Conservation (phyloP, 2,888 invertebrate genomes). For the Tricholauxania praeusta region DNA sequence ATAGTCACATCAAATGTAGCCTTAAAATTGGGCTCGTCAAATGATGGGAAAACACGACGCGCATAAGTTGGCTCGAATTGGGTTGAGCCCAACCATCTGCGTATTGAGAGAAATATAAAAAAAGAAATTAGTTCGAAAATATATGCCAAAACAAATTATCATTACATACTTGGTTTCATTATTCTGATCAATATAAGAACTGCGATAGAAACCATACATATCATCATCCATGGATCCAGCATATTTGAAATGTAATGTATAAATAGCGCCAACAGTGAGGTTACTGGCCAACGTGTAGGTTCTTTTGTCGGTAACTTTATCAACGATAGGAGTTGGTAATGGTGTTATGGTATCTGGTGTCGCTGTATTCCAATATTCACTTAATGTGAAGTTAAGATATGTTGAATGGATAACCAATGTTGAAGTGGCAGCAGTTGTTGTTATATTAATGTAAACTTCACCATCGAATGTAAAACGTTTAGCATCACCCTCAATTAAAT, state of each 20-base stretch:
- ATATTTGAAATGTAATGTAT: constrained; percentile 68
- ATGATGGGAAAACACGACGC: constrained; percentile 79
- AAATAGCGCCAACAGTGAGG: constrained; percentile 61
- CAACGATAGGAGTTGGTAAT: constrained; percentile 47
- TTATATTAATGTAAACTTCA: constrained; percentile 68
- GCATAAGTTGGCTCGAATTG: constrained; percentile 77
- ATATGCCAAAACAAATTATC: background rate
- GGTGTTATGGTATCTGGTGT: constrained; percentile 39
- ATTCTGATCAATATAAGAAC: constrained; percentile 51
- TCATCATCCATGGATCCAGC: constrained; percentile 68
- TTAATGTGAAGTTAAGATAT: constrained; percentile 58
- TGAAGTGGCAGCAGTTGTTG: constrained; percentile 66
- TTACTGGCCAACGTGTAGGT: constrained; percentile 64
- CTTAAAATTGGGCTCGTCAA: constrained; percentile 79
- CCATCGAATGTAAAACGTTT: constrained; percentile 57
- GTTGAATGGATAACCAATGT: constrained; percentile 69
- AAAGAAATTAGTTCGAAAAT: background rate
- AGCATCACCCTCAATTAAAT: constrained; percentile 58
- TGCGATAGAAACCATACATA: constrained; percentile 55
- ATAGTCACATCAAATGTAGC: constrained; percentile 76
- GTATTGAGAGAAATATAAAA: constrained; percentile 20
- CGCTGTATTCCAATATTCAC: constrained; percentile 44
- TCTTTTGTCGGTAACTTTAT: constrained; percentile 65
- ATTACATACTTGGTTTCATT: constrained; percentile 49
- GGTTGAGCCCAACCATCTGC: constrained; percentile 71